Percentiles rank a stretch among this genome's conserved stretches.
Evolutionary conservation across 2,888 invertebrate genomes (phyloP).

Genomic region (Zygaena filipendulae): DNA sequence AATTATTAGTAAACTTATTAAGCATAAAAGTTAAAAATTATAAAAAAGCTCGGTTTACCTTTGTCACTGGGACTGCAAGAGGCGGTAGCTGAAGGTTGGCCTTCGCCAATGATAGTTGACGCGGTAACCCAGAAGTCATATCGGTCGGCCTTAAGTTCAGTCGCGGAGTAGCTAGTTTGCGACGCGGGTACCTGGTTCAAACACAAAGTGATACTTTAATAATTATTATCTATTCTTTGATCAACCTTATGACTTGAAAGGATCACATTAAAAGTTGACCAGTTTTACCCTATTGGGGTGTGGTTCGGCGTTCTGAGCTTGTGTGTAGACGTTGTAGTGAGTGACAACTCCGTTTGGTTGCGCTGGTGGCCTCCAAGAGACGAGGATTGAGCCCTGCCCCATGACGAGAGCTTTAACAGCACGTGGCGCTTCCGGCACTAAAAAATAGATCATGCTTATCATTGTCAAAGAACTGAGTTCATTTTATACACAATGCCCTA

Average conservation of each 20-base stretch:
- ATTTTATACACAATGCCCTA: too few relatives aligned
- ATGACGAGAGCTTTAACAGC: constrained; percentile 94
- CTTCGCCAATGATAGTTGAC: constrained; percentile 93
- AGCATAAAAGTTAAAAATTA: too few relatives aligned
- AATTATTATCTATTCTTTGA: background rate
- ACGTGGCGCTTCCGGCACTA: constrained; percentile 93
- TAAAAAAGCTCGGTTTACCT: too few relatives aligned
- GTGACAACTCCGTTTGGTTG: constrained; percentile 93
- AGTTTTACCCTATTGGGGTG: constrained; percentile 77
- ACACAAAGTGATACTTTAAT: too few relatives aligned
- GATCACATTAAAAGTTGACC: too few relatives aligned
- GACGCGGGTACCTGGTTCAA: constrained; percentile 73
- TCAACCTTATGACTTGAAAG: background rate
- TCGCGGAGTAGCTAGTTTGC: constrained; percentile 89
- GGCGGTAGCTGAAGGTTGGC: constrained; percentile 89
- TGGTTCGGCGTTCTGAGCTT: constrained; percentile 77
- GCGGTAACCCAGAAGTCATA: constrained; percentile 97
- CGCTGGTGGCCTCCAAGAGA: constrained; percentile 93
- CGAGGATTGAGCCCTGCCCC: constrained; percentile 90
- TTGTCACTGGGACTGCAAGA: constrained; percentile 84
- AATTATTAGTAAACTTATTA: too few relatives aligned
- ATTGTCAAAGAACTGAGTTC: too few relatives aligned
- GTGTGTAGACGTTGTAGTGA: constrained; percentile 92
- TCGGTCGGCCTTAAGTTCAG: constrained; percentile 82
- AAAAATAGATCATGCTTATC: background rate